phyloP scores from a whole-genome alignment of 2,888 invertebrate genomes.

The Luperina testacea region DNA sequence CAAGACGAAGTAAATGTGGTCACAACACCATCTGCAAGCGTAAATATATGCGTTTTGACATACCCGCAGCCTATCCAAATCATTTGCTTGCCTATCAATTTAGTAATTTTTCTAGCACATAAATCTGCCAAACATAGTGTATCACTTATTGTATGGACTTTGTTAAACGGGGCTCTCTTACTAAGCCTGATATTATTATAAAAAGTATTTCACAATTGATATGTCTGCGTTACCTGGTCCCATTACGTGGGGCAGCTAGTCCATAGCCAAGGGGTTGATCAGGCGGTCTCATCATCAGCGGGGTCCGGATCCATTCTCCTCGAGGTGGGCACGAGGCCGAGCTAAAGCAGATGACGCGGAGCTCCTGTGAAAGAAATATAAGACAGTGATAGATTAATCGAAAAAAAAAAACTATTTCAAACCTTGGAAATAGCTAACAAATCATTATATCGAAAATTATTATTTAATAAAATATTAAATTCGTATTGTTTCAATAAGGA shows the following conservation, averaged over 20 bases:
- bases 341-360: constrained; percentile 92
- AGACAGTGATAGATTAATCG: neutral
- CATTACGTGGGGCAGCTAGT: constrained; percentile 92
- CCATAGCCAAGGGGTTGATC: constrained; percentile 91
- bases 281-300: constrained; percentile 91
- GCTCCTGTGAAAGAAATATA: constrained; percentile 83
- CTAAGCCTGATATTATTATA: neutral
- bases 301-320: constrained; percentile 93
- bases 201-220: neutral
- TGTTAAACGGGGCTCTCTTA: neutral
- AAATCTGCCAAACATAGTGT: neutral
- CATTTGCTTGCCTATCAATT: neutral
- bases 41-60: neutral
- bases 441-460: neutral
- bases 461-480: too few species aligned
- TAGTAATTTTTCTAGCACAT: neutral
- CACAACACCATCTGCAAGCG: neutral
- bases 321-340: constrained; percentile 92
- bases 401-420: neutral
- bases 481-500: neutral
- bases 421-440: neutral
- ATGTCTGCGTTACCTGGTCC: constrained; percentile 56
- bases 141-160: neutral
- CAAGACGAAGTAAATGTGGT: neutral
- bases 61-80: neutral